Evolutionary conservation across 2,113 vertebrate genomes (phyloP).

Genomic region (Pionites leucogaster): DNA sequence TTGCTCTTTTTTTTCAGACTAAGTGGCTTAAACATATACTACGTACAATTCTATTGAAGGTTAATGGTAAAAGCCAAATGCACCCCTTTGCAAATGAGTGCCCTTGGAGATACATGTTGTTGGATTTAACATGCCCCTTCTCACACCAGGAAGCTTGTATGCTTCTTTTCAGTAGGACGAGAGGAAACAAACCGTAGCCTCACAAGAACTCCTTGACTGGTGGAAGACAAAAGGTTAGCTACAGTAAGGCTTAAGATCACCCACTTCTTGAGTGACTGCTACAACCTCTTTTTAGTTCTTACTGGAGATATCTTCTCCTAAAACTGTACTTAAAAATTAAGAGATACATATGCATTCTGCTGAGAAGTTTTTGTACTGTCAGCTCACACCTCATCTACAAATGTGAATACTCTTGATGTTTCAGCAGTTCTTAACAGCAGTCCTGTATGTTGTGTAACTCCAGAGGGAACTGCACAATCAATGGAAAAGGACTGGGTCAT

Average conservation of each 20-base stretch:
- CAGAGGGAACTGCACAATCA: not conserved
- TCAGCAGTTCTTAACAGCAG: not conserved
- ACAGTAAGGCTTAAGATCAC: not conserved
- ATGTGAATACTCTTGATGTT: not conserved
- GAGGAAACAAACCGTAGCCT: not conserved
- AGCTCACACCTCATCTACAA: not conserved
- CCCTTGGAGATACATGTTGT: not conserved
- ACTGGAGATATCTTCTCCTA: not conserved
- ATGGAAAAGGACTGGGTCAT: not conserved
- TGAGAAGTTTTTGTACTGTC: not conserved
- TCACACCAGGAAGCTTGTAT: not conserved
- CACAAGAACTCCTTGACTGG: not conserved
- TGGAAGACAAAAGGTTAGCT: not conserved
- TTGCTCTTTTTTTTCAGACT: not conserved
- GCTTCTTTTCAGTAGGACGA: not conserved
- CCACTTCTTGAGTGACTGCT: not conserved
- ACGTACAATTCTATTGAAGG: not conserved
- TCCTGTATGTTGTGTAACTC: not conserved
- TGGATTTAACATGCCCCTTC: not conserved
- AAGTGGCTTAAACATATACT: not conserved
- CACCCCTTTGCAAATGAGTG: not conserved
- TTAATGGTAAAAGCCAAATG: not conserved
- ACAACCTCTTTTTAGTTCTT: not conserved
- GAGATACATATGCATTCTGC: not conserved
- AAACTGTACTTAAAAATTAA: not conserved